Percentiles rank a stretch among this genome's conserved stretches.
Conservation (phyloP, 2,888 invertebrate species). For the Nezara viridula region DNA sequence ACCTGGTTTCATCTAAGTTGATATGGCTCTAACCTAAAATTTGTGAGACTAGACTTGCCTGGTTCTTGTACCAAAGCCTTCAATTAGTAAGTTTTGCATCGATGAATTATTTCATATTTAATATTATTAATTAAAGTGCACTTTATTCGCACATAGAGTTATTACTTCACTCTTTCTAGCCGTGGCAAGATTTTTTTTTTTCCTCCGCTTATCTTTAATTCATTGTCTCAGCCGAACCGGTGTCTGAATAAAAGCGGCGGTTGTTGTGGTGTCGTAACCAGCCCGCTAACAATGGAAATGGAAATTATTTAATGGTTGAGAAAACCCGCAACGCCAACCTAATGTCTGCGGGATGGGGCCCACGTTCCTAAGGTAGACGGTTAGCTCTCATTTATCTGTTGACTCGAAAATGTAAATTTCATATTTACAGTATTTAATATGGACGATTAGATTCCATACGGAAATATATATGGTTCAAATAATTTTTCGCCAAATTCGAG, state of each 20-base stretch:
- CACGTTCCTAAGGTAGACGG: neutral
- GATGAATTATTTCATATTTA: neutral
- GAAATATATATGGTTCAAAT: too few species aligned
- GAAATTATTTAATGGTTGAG: conserved; percentile 46
- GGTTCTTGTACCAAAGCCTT: too few species aligned
- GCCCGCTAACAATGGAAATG: conserved; percentile 16
- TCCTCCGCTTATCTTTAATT: conserved; percentile 15
- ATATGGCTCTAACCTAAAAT: too few species aligned
- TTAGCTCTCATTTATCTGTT: too few species aligned
- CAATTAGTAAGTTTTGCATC: too few species aligned
- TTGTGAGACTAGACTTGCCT: too few species aligned
- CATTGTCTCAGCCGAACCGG: conserved; percentile 14
- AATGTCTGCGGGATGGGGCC: neutral
- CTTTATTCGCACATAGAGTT: neutral
- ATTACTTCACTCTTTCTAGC: neutral
- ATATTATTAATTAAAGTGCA: neutral
- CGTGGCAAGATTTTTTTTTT: neutral
- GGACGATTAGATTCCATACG: too few species aligned
- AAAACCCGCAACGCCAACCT: neutral
- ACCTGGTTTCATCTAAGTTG: too few species aligned
- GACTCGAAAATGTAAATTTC: too few species aligned
- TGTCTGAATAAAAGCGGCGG: neutral
- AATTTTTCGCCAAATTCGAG: too few species aligned
- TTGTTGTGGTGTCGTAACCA: neutral
- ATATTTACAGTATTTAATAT: too few species aligned